Evolutionary conservation across 2,797 vertebrate genomes (phyloP), one percentile per base, ranked within the genome.

Genomic region (Otus scops): DNA sequence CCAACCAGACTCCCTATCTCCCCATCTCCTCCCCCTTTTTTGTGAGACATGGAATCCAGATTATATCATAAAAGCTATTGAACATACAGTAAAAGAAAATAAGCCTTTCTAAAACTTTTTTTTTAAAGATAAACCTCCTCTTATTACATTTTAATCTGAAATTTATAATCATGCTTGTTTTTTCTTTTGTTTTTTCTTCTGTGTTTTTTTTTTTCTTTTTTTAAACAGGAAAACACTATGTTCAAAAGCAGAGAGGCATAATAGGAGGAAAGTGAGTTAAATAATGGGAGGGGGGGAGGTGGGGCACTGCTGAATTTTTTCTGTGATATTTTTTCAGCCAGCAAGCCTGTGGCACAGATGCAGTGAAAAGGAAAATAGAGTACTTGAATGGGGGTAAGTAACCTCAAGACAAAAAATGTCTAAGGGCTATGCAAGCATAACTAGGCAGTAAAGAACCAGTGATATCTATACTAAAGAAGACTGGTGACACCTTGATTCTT

Each of bases 401-500:
- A 91, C 96, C 93, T 95, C 86, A 92, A 97, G 95, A 98, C 83
- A 96, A 95, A 96, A 92, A 96, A 95, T 41, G 48, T 97, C 67
- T 95, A 83, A 97, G 83, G 89, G 84, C 91, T 95, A 59, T 89
- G 88, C 85, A 97, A 97, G 92, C 92, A 97, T 96, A 97, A 96
- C 88, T 93, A 88, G 93, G 88, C 88, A 93, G 93, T 92, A 97
- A 97, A 98, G 93, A 97, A 98, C 69, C 95, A 97, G 93, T 90
- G 84, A 97, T 97, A 95, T 97, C 97, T 98, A 96, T 95, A 97
- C 97, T 98, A 98, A 94, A 94, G 93, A 95, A 96, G 48, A 77
- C 94, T 95, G 83, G 91, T 98, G 97, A 95, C 93, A 98, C 96
- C 97, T 97, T 97, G 95, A 97, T 97, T 97, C 97, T 98, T 98